Conservation (phyloP, 2,888 invertebrate species). For the Andricus curvator region DNA sequence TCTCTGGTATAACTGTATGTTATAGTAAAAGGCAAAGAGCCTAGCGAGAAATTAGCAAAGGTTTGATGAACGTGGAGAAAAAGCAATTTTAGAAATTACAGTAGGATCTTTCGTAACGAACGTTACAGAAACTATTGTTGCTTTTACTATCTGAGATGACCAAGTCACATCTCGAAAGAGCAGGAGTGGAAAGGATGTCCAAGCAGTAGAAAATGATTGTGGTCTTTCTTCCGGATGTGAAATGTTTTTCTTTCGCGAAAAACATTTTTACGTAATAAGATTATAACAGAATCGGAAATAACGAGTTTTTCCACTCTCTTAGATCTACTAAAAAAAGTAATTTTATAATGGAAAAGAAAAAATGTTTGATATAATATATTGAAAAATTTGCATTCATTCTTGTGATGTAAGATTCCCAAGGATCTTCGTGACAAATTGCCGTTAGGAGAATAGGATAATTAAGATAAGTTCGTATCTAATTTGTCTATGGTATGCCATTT, state of each 20-base stretch:
- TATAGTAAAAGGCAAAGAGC: conserved; percentile 9
- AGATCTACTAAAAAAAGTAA: neutral
- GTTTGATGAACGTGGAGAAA: conserved; percentile 23
- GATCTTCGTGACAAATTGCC: neutral
- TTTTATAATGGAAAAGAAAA: neutral
- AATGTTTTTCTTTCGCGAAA: no score
- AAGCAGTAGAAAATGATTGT: conserved; percentile 11
- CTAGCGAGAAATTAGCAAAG: conserved; percentile 34
- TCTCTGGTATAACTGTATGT: neutral
- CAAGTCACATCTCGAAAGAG: conserved; percentile 27
- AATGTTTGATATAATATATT: neutral
- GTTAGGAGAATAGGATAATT: neutral
- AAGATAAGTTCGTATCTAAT: neutral
- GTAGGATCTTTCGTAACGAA: conserved; percentile 21
- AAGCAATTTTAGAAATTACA: conserved; percentile 23
- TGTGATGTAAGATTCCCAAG: no score
- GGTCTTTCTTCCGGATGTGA: neutral
- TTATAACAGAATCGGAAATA: no score
- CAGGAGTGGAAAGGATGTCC: conserved; percentile 26
- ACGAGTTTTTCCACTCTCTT: neutral
- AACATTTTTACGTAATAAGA: no score
- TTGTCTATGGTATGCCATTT: neutral
- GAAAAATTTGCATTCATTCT: neutral
- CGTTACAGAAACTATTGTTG: conserved; percentile 21
- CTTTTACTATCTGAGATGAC: conserved; percentile 18